Evolutionary conservation across 2,888 invertebrate genomes (phyloP).

Genomic region (Ochropleura plecta): DNA sequence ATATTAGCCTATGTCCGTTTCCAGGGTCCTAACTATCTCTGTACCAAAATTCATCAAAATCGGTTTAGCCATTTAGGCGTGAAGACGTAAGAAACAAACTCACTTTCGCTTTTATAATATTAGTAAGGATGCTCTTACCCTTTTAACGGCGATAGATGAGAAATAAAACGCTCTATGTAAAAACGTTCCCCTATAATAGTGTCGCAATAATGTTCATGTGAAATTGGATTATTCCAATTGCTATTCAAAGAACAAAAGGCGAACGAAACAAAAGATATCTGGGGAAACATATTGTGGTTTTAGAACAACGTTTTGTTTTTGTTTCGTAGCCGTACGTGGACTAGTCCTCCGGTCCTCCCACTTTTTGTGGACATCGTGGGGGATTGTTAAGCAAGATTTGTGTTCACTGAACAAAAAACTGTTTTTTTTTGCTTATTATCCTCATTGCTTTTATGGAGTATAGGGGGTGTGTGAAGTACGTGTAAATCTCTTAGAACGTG

Average conservation of each 20-base stretch:
- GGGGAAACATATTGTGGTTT: slow-evolving; percentile 73
- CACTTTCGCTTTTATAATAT: no score
- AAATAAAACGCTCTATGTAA: slow-evolving; percentile 41
- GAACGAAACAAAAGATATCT: slow-evolving; percentile 73
- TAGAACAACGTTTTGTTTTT: slow-evolving; percentile 74
- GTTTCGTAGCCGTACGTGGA: slow-evolving; percentile 66
- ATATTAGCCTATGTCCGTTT: no score
- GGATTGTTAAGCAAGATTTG: slow-evolving; percentile 75
- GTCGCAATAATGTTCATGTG: slow-evolving; percentile 60
- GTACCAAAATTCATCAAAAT: no score
- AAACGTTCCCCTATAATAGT: slow-evolving; percentile 39
- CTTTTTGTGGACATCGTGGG: slow-evolving; percentile 71
- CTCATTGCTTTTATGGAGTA: slow-evolving; percentile 68
- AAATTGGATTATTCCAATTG: slow-evolving; percentile 72
- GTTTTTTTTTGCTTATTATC: slow-evolving; percentile 62
- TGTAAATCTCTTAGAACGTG: slow-evolving; percentile 58
- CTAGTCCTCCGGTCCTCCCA: slow-evolving; percentile 39
- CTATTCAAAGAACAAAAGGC: slow-evolving; percentile 70
- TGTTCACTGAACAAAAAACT: slow-evolving; percentile 69
- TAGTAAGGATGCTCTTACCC: background rate
- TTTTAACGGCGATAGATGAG: slow-evolving; percentile 19
- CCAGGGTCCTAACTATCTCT: no score
- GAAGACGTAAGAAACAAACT: no score
- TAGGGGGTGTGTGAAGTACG: slow-evolving; percentile 50
- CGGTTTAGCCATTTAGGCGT: no score